phyloP scores from a whole-genome alignment of 2,888 invertebrate species.

The Anaspis maculata region DNA sequence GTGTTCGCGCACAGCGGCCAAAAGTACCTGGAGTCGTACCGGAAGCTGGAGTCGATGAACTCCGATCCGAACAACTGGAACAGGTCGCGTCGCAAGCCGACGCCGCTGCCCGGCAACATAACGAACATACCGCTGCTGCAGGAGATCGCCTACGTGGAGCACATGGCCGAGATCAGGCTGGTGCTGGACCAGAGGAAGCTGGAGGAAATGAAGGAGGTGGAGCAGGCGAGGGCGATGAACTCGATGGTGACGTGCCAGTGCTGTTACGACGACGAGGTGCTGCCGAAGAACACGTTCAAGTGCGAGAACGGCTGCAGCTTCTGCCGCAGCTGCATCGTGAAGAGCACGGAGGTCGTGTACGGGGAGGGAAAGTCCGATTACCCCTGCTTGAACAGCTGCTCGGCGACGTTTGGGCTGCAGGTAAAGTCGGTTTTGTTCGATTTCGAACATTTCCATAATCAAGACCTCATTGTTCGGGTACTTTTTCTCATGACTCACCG shows the following conservation, averaged over 20 bases:
- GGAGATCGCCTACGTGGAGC: conserved; percentile 33
- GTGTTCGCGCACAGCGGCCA: conserved; percentile 1
- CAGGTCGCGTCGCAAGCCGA: conserved; percentile 10
- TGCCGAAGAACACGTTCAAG: conserved; percentile 36
- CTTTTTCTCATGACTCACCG: too few species aligned
- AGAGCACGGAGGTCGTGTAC: conserved; percentile 36
- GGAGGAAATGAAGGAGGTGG: too few species aligned
- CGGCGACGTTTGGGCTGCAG: conserved; percentile 31
- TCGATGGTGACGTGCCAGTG: conserved; percentile 46
- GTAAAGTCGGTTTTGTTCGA: too few species aligned
- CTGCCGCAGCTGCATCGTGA: conserved; percentile 41
- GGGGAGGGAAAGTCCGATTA: conserved; percentile 40
- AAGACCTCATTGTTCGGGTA: too few species aligned
- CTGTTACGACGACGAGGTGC: conserved; percentile 48
- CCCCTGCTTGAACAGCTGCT: conserved; percentile 42
- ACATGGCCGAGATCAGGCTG: conserved; percentile 28
- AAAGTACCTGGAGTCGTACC: conserved; percentile 1
- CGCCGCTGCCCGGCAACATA: conserved; percentile 8
- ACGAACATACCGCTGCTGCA: conserved; percentile 35
- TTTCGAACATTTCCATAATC: too few species aligned
- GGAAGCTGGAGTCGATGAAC: neutral
- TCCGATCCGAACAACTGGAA: too few species aligned
- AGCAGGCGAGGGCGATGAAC: too few species aligned
- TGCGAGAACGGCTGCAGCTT: conserved; percentile 43
- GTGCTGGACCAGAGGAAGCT: too few species aligned